Percentiles rank a stretch among this genome's conserved stretches.
These are phyloP conservation scores for Asteroscopus sphinx DNA, from an alignment of 2,888 invertebrate species.

Conservation along the genomic window DNA sequence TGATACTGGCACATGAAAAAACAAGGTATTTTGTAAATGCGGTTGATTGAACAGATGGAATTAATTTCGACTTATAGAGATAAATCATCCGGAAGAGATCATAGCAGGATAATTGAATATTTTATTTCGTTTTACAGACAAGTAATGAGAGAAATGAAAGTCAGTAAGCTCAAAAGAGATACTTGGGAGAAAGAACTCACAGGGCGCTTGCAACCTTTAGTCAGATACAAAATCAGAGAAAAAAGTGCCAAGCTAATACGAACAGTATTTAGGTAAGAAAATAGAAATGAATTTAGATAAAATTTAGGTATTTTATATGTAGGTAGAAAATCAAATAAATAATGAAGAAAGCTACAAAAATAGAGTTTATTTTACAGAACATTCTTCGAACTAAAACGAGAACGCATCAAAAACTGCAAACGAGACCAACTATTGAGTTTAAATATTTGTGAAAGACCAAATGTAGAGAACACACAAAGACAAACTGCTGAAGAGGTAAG, in stretches of 20 bases:
- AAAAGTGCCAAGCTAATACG: conserved; percentile 72
- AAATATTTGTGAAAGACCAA: conserved; percentile 54
- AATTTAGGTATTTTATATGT: too few relatives aligned
- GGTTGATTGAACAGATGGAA: too few relatives aligned
- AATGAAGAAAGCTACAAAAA: too few relatives aligned
- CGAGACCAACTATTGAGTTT: conserved; percentile 70
- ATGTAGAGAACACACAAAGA: conserved; percentile 29
- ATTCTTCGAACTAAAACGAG: conserved; percentile 75
- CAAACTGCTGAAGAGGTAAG: conserved; percentile 63
- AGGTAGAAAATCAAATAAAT: too few relatives aligned
- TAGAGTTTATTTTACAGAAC: conserved; percentile 60
- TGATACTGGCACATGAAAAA: conserved; percentile 79
- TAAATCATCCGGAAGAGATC: too few relatives aligned
- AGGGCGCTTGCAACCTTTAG: conserved; percentile 65
- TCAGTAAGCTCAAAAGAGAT: conserved; percentile 61
- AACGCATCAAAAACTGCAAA: conserved; percentile 62
- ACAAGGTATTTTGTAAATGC: conserved; percentile 64
- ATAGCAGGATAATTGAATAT: too few relatives aligned
- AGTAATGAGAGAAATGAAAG: conserved; percentile 52
- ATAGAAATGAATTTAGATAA: too few relatives aligned
- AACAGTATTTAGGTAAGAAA: conserved; percentile 67
- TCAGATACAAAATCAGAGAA: conserved; percentile 64
- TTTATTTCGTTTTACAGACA: conserved; percentile 64
- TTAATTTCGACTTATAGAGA: too few relatives aligned
- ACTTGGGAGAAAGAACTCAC: conserved; percentile 73